phyloP scores from a whole-genome alignment of 1,140 invertebrate genomes.

The Contarinia nasturtii region DNA sequence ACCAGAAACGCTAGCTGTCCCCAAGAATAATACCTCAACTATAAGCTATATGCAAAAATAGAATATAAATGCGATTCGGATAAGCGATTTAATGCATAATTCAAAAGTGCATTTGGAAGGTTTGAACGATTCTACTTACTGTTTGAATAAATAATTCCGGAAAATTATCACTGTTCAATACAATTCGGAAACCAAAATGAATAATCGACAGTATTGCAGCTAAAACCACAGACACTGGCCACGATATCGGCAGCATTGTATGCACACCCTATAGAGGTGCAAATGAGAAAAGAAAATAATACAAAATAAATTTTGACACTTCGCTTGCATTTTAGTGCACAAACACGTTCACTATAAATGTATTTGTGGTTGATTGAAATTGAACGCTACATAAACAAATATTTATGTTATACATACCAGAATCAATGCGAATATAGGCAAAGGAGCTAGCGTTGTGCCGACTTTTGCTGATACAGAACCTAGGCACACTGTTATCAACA shows the following conservation, averaged over 20 bases:
- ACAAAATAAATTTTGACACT: background rate
- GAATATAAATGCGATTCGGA: background rate
- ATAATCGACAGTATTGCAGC: constrained; percentile 34
- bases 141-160: background rate
- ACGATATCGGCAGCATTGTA: constrained; percentile 48
- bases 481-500: constrained; percentile 20
- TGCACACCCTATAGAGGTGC: constrained; percentile 33
- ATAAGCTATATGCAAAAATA: constrained; percentile 35
- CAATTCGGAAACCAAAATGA: constrained; percentile 26
- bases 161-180: background rate
- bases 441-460: constrained; percentile 26
- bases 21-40: constrained; percentile 53
- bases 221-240: constrained; percentile 35
- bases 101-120: background rate
- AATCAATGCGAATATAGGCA: constrained; percentile 42
- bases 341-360: background rate
- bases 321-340: too few relatives aligned
- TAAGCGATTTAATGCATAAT: too few relatives aligned
- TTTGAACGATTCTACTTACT: background rate
- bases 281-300: constrained; percentile 6
- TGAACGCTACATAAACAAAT: background rate
- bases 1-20: constrained; percentile 57
- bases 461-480: constrained; percentile 21
- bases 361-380: background rate
- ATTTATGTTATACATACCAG: constrained; percentile 28